Base-by-base conservation (phyloP, 2,888 invertebrate species). In the Panzeria rudis region DNA sequence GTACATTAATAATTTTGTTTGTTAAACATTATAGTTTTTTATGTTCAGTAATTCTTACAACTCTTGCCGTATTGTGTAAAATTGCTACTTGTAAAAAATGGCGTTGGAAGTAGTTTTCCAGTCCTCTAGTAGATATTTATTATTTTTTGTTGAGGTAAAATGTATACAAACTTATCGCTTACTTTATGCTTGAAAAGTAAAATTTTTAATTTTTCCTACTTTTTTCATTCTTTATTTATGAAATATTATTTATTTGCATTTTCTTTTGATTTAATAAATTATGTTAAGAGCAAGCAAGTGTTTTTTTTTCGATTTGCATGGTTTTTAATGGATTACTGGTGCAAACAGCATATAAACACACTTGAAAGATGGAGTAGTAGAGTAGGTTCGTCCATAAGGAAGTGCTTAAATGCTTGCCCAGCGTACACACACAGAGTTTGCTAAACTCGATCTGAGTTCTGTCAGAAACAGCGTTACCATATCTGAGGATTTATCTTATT, bases 261-360 rank as follows among this genome's bases (percentile, higher is more conserved):
- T 56, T 7, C 38, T 59, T 71, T 71, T 71, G 44, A 71, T 71
- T 59, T 38, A 71, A 59, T 59, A 20, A 71, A 59, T 71, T 71
- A 71, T 71, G 56, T 44, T 54, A 47, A 47, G 47, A 35, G 35
- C 35, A 35, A 17, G 5, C 47, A 47, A 47, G 47, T 47, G n/a
- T 47, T 47, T n/a, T 47, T 47, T 47, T 47, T 47, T 1, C 1
- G 15, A 17, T 47, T 15, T 47, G 15, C 13, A 41, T 15, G 5
- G 15, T 41, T 15, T 47, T 47, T 17, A 47, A 17, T 47, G 47
- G 47, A 17, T 17, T 47, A 47, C 47, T 47, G 17, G 47, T 7
- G 17, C 17, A 47, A 47, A 47, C 47, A 47, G 7, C 1, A 47
- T 17, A 47, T 1, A 5, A n/a, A 47, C 6, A 17, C 17, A 47